Evolutionary conservation across 1,140 invertebrate genomes (phyloP).

Genomic region (Cotesia chilonis): DNA sequence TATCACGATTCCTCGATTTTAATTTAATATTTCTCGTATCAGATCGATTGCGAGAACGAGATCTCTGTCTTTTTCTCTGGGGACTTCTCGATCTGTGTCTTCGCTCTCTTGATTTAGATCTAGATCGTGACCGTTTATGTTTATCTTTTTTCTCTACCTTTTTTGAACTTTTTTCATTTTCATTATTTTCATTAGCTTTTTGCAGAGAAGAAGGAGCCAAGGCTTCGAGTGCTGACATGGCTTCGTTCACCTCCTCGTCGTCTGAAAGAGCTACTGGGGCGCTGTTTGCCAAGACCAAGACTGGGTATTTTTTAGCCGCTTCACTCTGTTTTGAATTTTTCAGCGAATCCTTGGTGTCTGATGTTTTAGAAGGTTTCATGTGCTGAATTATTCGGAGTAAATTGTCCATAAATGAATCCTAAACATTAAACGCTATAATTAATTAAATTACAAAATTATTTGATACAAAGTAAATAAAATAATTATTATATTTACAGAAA

Average conservation of each 20-base stretch:
- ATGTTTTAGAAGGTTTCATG: constrained; percentile 76
- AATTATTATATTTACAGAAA: constrained; percentile 67
- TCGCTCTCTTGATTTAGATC: constrained; percentile 55
- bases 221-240: constrained; percentile 90
- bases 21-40: constrained; percentile 45
- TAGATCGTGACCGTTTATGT: constrained; percentile 51
- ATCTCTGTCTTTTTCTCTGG: constrained; percentile 50
- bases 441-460: constrained; percentile 18
- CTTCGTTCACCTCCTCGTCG: constrained; percentile 75
- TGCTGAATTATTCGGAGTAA: constrained; percentile 89
- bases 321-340: constrained; percentile 62
- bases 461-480: not conserved
- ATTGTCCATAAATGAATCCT: constrained; percentile 90
- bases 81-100: constrained; percentile 39
- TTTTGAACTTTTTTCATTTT: constrained; percentile 29
- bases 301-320: constrained; percentile 83
- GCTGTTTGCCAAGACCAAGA: constrained; percentile 89
- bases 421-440: constrained; percentile 39
- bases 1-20: constrained; percentile 45
- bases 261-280: constrained; percentile 57
- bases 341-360: constrained; percentile 38
- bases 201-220: constrained; percentile 73
- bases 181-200: constrained; percentile 17
- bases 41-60: constrained; percentile 38
- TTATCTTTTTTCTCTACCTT: constrained; percentile 54